Conservation (phyloP, 2,797 vertebrate species). For the Rhyacichthys aspro region DNA sequence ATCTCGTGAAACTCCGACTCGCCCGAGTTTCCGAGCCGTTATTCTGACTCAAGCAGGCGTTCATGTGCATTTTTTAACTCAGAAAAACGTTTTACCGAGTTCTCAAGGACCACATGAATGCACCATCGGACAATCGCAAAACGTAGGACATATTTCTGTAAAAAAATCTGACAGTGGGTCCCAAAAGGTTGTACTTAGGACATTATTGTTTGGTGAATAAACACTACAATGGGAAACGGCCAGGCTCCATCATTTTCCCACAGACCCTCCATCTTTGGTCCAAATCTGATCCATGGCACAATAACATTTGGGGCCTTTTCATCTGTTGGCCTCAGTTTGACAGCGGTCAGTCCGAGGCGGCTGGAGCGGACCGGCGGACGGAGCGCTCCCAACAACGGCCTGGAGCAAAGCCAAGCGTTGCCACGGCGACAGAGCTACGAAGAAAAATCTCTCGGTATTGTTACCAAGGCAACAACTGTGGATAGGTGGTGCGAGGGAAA, state of each 20-base stretch:
- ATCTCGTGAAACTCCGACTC: too few relatives aligned
- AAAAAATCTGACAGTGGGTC: too few relatives aligned
- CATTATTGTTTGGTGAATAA: slow-evolving; percentile 1
- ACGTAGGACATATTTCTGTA: too few relatives aligned
- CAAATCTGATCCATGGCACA: slow-evolving; percentile 12
- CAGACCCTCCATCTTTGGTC: slow-evolving; percentile 7
- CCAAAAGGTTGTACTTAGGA: background rate
- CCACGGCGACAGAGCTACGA: slow-evolving; percentile 82
- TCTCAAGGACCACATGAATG: too few relatives aligned
- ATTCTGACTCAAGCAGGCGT: too few relatives aligned
- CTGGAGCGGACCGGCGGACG: slow-evolving; percentile 49
- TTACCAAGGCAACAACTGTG: slow-evolving; percentile 85
- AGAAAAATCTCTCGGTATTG: slow-evolving; percentile 82
- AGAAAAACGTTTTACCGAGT: too few relatives aligned
- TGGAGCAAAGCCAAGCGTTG: slow-evolving; percentile 82
- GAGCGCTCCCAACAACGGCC: slow-evolving; percentile 63
- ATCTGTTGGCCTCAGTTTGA: slow-evolving; percentile 15
- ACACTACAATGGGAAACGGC: too few relatives aligned
- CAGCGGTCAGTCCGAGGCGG: slow-evolving; percentile 33
- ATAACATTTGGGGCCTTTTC: slow-evolving; percentile 16
- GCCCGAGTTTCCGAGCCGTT: too few relatives aligned
- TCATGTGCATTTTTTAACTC: too few relatives aligned
- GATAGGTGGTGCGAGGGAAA: slow-evolving; percentile 57
- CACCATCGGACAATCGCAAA: too few relatives aligned
- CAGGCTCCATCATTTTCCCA: background rate